Evolutionary conservation across 2,888 invertebrate species (phyloP), one percentile per base, ranked within the genome.

Genomic region (Eupeodes latifasciatus): DNA sequence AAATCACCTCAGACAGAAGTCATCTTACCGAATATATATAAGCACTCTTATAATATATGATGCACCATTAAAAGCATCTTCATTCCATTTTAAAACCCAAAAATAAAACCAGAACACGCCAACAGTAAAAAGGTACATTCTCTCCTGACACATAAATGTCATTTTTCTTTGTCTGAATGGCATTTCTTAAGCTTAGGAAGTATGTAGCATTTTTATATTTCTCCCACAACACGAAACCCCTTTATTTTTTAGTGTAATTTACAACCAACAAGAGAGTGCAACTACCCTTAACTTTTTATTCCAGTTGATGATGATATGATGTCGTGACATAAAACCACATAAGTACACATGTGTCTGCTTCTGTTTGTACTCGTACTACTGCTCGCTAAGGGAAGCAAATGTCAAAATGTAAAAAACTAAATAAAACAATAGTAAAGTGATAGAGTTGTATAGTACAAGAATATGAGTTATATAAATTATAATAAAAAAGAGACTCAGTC

Each of bases 121-220:
- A 11, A 2, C 44, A 44, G 27, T 27, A 27, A 27, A 27, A 27
- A 27, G 2, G 27, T 3, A 27, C 27, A 40, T 40, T 40, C 61
- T 74, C 53, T 82, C 72, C 66, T 86, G 85, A 82, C 82, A 86
- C 78, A 86, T n/a, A 86, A 86, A 78, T 74, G 82, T 78, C 82
- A 86, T 82, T 82, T 82, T 82, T 74, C 72, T 55, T 69, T 69
- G 66, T 53, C 2, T 82, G 71, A 64, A 71, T 69, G 53, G 47
- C 40, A 55, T 74, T 57, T 57, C 64, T 55, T 67, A 49, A 40
- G 44, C 55, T 27, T 11, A 16, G 12, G 14, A 10, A 69, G 53
- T 66, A 12, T 27, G 19, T 19, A 40, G 40, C 40, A 40, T 40
- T 40, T 40, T 40, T 40, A 40, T 40, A 9, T 51, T 57, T 19